Percentiles rank a stretch among this genome's conserved stretches.
Evolutionary conservation across 2,888 invertebrate genomes (phyloP).

Genomic region (Pachycephus smyrnensis): DNA sequence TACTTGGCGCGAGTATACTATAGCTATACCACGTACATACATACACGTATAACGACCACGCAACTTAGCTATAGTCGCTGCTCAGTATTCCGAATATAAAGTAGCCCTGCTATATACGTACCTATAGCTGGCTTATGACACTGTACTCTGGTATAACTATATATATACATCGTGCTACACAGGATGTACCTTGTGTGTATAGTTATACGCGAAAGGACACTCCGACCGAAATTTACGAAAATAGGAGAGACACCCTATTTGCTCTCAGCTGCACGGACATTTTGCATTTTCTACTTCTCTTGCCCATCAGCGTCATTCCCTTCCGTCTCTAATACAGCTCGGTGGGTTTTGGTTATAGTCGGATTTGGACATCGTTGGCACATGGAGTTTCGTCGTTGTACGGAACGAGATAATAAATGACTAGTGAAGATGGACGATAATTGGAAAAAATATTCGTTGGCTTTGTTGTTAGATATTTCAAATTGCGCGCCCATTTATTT

Average conservation of each 20-base stretch:
- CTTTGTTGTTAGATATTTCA: background rate
- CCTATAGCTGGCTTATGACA: background rate
- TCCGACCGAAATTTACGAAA: conserved; percentile 26
- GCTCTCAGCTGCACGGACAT: conserved; percentile 37
- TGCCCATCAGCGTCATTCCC: background rate
- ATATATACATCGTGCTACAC: conserved; percentile 7
- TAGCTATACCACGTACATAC: background rate
- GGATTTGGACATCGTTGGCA: background rate
- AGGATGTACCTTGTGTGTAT: conserved; percentile 6
- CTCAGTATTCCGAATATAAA: conserved; percentile 35
- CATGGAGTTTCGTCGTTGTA: background rate
- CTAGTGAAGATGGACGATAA: no score
- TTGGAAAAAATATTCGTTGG: background rate
- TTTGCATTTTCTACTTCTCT: conserved; percentile 28
- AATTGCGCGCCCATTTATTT: background rate
- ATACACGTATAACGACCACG: background rate
- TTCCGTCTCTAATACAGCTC: background rate
- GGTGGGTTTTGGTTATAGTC: background rate
- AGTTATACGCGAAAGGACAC: background rate
- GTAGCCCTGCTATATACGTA: conserved; percentile 22
- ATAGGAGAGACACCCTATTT: conserved; percentile 40
- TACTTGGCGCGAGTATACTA: background rate
- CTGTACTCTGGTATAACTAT: background rate
- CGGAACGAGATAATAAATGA: background rate
- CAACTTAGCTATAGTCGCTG: conserved; percentile 1